Base-by-base conservation (phyloP, 2,113 vertebrate genomes). In the Dicentrarchus labrax region DNA sequence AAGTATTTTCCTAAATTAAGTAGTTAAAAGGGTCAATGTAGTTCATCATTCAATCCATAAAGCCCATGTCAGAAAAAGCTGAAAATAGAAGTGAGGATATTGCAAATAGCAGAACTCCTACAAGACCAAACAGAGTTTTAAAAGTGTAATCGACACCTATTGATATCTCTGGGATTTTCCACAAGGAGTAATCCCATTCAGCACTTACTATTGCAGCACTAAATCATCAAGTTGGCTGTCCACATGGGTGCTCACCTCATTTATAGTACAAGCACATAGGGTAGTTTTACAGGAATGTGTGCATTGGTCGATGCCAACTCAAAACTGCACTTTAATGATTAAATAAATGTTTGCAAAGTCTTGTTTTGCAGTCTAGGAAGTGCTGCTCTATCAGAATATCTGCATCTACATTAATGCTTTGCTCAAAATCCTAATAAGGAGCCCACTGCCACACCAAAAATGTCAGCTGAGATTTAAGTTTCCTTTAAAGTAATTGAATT, bases 261-360 rank as follows among this genome's bases (percentile, higher is more conserved):
- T 80, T 76, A 57, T 76, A 72, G 41, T 76, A 76, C 67, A 72
- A 61, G 60, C 10, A 0, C 30, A 71, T 2, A 16, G 45, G 53
- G 45, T 74, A 56, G 57, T 8, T n/a, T 73, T 73, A 57, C 62
- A 82, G 39, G 5, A 50, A 17, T 68, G 50, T 6, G 1, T 68
- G 30, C 39, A 62, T 0, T 39, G 19, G 62, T 69, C 24, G 67
- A 62, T 36, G 21, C 43, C 65, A 72, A 21, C 21, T 22, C 67
- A 65, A 12, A 57, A 50, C 17, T 41, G 9, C 10, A 19, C 30
- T n/a, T n/a, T 12, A 6, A n/a, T 7, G 4, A 68, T 39, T 19
- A 22, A 30, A 61, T 82, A 21, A 68, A 43, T 9, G n/a, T 12
- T 60, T 67, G 43, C 21, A 41, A 17, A 57, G 41, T 57, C n/a